Conservation (phyloP, 30 jellyfish, hydroid and myxozoan genomes). For the Pelagia noctiluca region DNA sequence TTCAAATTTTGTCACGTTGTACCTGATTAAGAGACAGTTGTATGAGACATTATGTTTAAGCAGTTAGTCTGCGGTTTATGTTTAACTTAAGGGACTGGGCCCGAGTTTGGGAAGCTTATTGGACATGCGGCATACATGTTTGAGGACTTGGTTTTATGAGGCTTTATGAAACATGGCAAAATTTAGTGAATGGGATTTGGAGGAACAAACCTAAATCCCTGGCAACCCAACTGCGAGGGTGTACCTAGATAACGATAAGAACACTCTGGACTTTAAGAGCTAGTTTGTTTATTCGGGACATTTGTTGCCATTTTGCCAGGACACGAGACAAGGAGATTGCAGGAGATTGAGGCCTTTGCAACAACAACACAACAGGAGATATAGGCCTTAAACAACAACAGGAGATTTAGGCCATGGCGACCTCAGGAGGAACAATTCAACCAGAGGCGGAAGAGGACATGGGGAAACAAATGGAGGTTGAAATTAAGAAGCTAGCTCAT, state of each 20-base stretch:
- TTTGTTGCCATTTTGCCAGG: conserved; percentile 70
- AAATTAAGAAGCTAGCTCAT: conserved; percentile 16
- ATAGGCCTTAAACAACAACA: not conserved
- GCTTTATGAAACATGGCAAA: not conserved
- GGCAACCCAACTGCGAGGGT: not conserved
- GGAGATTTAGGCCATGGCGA: too few species aligned
- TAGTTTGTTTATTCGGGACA: conserved; percentile 17
- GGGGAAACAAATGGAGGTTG: conserved; percentile 5
- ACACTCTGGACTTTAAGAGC: too few species aligned
- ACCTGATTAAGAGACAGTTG: too few species aligned
- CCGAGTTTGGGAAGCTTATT: not conserved
- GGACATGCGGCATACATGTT: not conserved
- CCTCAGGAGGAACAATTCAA: too few species aligned
- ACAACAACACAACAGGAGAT: not conserved
- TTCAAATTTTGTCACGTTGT: too few species aligned
- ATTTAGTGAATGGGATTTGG: not conserved
- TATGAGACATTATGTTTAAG: too few species aligned
- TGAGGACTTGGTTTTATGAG: not conserved
- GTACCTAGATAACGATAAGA: not conserved
- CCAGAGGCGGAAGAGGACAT: too few species aligned
- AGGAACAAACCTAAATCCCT: not conserved
- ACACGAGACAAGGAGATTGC: conserved; percentile 6
- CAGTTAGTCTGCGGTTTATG: too few species aligned
- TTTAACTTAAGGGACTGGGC: not conserved
- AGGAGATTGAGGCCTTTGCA: not conserved